Percentiles rank a stretch among this genome's conserved stretches.
Evolutionary conservation across 1,140 invertebrate species (phyloP).

Genomic region (Panagrolaimus sp.): DNA sequence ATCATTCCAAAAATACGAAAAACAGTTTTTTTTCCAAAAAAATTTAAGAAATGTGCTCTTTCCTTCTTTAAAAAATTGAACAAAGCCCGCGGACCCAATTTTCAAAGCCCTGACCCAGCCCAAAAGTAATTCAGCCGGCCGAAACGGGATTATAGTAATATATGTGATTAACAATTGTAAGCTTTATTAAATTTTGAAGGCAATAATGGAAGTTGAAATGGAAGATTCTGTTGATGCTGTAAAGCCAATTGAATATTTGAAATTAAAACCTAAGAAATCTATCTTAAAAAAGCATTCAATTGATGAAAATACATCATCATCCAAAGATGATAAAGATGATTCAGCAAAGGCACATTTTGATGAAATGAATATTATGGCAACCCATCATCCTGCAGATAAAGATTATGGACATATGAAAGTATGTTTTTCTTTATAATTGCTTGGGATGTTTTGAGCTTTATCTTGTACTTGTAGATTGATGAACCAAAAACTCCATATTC

Average conservation of each 20-base stretch:
- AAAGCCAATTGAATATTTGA: slow-evolving; percentile 51
- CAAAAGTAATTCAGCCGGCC: no score
- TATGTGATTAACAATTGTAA: no score
- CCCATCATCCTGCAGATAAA: slow-evolving; percentile 91
- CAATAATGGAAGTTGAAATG: slow-evolving; percentile 20
- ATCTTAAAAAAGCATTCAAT: slow-evolving; percentile 48
- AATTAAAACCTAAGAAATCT: slow-evolving; percentile 55
- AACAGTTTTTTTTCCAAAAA: no score
- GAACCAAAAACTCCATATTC: slow-evolving; percentile 85
- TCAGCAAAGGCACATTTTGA: slow-evolving; percentile 64
- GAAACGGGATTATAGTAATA: no score
- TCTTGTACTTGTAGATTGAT: slow-evolving; percentile 47
- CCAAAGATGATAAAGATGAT: not conserved
- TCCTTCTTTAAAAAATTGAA: no score
- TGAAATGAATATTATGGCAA: slow-evolving; percentile 98
- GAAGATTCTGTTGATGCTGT: not conserved
- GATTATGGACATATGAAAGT: slow-evolving; percentile 99
- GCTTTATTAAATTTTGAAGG: no score
- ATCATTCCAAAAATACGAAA: no score
- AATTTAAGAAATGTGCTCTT: no score
- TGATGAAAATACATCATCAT: slow-evolving; percentile 24
- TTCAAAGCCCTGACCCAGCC: no score
- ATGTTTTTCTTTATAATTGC: not conserved
- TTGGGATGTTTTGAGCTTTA: not conserved
- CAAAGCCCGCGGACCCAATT: no score